phyloP scores from a whole-genome alignment of 2,113 vertebrate species.

The Nesoenas mayeri region DNA sequence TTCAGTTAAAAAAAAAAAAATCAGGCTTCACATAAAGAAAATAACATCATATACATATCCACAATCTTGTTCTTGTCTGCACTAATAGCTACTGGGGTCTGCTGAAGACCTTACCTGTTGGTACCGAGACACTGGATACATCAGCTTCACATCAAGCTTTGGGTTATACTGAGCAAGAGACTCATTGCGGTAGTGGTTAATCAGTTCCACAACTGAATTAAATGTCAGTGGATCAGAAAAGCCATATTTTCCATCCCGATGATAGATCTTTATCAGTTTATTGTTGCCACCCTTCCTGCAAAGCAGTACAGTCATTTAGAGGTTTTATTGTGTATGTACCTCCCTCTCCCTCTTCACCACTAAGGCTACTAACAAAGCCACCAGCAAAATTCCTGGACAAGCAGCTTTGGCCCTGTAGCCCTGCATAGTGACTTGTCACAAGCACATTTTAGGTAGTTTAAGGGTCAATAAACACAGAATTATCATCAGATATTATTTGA shows the following conservation, averaged over 20 bases:
- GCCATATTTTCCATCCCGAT: constrained; percentile 91
- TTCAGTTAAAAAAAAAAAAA: background rate
- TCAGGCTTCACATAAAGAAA: background rate
- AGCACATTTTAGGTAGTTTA: background rate
- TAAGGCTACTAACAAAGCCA: background rate
- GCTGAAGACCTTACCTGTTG: constrained; percentile 81
- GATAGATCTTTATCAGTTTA: constrained; percentile 96
- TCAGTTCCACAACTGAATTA: constrained; percentile 92
- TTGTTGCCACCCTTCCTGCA: constrained; percentile 95
- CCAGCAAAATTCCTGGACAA: background rate
- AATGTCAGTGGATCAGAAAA: constrained; percentile 96
- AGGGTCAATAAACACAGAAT: constrained; percentile 17
- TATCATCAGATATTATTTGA: constrained; percentile 25
- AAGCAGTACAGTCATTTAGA: constrained; percentile 36
- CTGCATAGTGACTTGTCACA: background rate
- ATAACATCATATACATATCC: background rate
- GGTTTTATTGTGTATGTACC: background rate
- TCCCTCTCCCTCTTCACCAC: background rate
- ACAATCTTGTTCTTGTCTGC: background rate
- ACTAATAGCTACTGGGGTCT: background rate
- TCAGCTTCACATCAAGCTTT: constrained; percentile 91
- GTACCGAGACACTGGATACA: constrained; percentile 88
- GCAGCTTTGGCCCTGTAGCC: background rate
- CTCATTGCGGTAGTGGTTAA: constrained; percentile 92
- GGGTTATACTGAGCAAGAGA: constrained; percentile 96